Base-by-base conservation (phyloP, 2,888 invertebrate species). In the Yponomeuta malinellus region DNA sequence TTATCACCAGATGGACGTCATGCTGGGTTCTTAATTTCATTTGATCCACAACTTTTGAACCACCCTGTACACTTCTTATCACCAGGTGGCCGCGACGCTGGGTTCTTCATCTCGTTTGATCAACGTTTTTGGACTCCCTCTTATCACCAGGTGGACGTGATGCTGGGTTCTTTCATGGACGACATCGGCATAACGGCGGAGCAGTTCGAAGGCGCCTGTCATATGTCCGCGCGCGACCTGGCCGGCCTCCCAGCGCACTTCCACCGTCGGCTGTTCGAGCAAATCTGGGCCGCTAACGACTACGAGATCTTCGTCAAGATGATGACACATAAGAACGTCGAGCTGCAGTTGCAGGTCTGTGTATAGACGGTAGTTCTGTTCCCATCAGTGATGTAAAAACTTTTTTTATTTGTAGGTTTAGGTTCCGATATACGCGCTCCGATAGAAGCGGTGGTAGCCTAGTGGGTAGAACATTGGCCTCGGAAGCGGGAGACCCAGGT, bases 241-340 rank as follows among this genome's bases (percentile, higher is more conserved):
- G 93, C 86, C 0, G 92, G 91, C 2, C 85, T 94, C 72, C 93
- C 93, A 0, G 89, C 94, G 15, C 93, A 94, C 76, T 94, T 94
- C 75, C 94, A 94, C 76, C 93, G 93, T 71, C 91, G 94, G 15
- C 86, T 94, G 5, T 94, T 94, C 77, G 94, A 94, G 79, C 94
- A 97, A 93, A 96, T 98, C 73, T 97, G 98, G 96, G 98, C 98
- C 0, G 98, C 98, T 0, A 98, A 98, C 81, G 97, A 98, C 85
- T 96, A 95, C 78, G 95, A 95, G 74, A 96, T 98, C 86, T 98
- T 98, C 83, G 95, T 96, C 72, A 94, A 96, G 74, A 96, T 98
- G 95, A 98, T 98, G 98, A 96, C 96, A 9, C 97, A 97, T 82
- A 96, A 97, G 79, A 98, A 98, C 85, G 95, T 98, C 37, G 98